Conservation (phyloP, 1,140 invertebrate genomes). For the Potamilus streckersoni region DNA sequence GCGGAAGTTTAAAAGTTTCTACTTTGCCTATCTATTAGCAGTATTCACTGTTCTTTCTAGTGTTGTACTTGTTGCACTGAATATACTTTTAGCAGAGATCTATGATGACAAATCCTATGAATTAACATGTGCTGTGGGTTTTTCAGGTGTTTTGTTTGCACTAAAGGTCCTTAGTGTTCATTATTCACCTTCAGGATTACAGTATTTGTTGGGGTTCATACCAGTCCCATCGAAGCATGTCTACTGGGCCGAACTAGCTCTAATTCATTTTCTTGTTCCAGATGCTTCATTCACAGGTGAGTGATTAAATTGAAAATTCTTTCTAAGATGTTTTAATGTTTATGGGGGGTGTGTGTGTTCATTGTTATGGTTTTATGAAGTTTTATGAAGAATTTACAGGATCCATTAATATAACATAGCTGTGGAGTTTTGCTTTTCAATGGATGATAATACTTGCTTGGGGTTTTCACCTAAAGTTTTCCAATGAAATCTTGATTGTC, state of each 20-base stretch:
- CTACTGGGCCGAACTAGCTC: slow-evolving; percentile 77
- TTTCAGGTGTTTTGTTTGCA: slow-evolving; percentile 77
- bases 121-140: slow-evolving; percentile 77
- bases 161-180: slow-evolving; percentile 76
- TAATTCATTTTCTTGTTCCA: slow-evolving; percentile 76
- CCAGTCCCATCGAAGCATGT: slow-evolving; percentile 73
- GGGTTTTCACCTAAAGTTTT: no score
- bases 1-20: slow-evolving; percentile 71
- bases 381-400: no score
- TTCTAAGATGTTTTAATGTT: slow-evolving; percentile 2
- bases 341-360: neutral
- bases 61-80: slow-evolving; percentile 71
- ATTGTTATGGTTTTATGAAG: neutral
- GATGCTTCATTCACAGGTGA: slow-evolving; percentile 65
- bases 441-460: no score
- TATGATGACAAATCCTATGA: slow-evolving; percentile 63
- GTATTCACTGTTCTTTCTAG: slow-evolving; percentile 73
- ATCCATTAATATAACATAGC: no score
- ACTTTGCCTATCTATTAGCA: slow-evolving; percentile 73
- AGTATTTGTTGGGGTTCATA: slow-evolving; percentile 70
- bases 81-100: slow-evolving; percentile 50
- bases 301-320: no score
- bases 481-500: no score
- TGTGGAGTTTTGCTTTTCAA: no score
- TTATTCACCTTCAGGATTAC: slow-evolving; percentile 66